Evolutionary conservation across 2,888 invertebrate species (phyloP).

Genomic region (Eupithecia centaureata): DNA sequence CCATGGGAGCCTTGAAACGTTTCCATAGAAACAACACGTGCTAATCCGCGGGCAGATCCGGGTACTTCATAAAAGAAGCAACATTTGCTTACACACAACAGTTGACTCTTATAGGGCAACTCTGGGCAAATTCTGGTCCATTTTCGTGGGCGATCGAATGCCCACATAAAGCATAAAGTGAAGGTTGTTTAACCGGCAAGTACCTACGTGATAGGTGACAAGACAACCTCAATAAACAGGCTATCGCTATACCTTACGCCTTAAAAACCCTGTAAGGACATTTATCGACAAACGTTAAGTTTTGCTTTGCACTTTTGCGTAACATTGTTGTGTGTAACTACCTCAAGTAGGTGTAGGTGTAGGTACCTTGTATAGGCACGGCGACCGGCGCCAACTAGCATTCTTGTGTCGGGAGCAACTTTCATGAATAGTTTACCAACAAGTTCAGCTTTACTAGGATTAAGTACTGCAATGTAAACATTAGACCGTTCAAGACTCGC

Average conservation of each 20-base stretch:
- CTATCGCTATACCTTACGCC: neutral
- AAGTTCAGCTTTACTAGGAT: conserved; percentile 64
- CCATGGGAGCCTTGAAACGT: too few relatives aligned
- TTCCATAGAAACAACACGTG: too few relatives aligned
- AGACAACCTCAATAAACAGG: conserved; percentile 36
- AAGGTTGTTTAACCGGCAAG: conserved; percentile 36
- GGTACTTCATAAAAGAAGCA: neutral
- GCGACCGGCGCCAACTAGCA: conserved; percentile 72
- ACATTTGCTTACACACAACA: neutral
- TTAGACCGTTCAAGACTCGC: conserved; percentile 49
- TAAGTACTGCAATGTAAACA: conserved; percentile 58
- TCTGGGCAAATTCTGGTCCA: conserved; percentile 20
- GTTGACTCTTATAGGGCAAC: neutral
- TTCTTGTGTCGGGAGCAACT: conserved; percentile 77
- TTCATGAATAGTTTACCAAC: conserved; percentile 79
- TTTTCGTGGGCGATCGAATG: conserved; percentile 28
- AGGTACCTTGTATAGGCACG: conserved; percentile 28
- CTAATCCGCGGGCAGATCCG: too few relatives aligned
- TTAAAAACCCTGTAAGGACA: conserved; percentile 19
- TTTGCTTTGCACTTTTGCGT: conserved; percentile 26
- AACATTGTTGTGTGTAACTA: conserved; percentile 28
- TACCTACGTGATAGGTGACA: conserved; percentile 39
- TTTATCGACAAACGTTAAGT: conserved; percentile 14
- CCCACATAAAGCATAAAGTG: conserved; percentile 38
- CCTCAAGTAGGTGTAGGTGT: conserved; percentile 21